Evolutionary conservation across 2,113 vertebrate species (phyloP), one percentile per base, ranked within the genome.

Genomic region (Actinemys pallida): DNA sequence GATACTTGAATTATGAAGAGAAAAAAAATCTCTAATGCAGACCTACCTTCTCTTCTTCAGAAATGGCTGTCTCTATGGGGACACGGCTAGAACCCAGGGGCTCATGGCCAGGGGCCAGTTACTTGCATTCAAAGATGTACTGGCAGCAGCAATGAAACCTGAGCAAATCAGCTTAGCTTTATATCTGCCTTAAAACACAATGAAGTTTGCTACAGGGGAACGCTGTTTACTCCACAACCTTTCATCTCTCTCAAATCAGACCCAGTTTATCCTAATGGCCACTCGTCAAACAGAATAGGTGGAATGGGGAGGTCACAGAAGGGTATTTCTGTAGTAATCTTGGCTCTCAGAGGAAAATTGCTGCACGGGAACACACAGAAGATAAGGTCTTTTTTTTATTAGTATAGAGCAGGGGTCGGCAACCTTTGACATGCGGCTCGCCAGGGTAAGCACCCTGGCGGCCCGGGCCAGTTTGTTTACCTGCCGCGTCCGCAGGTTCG

Each of bases 1-100:
- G 93, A 84, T 90, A 57, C 59, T 96, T 95, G 89, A 83, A 76
- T 69, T 54, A 95, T 57, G 42, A 91, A 59, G 19, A 65, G 1
- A 31, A 42, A 82, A 69, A 93, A 35, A 83, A 62, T 49, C 49
- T 62, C n/a, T 42, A 45, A 83, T 0, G 12, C 31, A 62, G 79
- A 84, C 6, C 65, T 86, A 13, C 19, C 79, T 72, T 53, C 62
- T 81, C 86, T 88, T 85, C 45, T 27, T 29, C 62, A 69, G 81
- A 17, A 88, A 84, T 10, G 81, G 52, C 27, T 49, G 76, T 84
- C 49, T 39, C 50, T 47, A 42, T 39, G 79, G 86, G 57, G 79
- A 87, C 59, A 54, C 12, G 52, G 86, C n/a, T 88, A 92, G 27
- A 88, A 25, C n/a, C 24, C 81, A 62, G n/a, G 54, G 72, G n/a